These are phyloP conservation scores for Alentia gelatinosa DNA, from an alignment of 2,888 invertebrate species.

Conservation along the genomic window DNA sequence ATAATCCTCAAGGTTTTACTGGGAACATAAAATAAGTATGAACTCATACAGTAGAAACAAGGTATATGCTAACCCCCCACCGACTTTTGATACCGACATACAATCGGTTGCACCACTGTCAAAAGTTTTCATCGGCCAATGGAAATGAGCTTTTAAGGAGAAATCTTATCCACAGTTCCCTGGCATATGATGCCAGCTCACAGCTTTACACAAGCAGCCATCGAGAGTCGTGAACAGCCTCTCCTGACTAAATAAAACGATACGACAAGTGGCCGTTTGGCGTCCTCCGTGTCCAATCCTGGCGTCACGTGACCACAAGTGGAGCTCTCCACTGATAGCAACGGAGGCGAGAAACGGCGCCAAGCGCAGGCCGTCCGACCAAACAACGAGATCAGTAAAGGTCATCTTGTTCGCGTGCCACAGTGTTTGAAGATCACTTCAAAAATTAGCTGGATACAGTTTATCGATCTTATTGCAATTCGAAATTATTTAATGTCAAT, in stretches of 20 bases:
- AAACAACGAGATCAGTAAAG: not conserved
- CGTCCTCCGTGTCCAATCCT: not conserved
- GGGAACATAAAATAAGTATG: too few species aligned
- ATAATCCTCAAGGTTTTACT: too few species aligned
- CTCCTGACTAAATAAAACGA: not conserved
- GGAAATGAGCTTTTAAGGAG: too few species aligned
- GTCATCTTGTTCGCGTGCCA: not conserved
- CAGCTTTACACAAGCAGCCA: too few species aligned
- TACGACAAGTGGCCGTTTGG: not conserved
- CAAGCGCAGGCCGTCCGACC: not conserved
- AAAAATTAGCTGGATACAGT: not conserved
- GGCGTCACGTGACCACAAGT: not conserved
- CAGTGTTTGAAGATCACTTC: not conserved
- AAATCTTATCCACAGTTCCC: too few species aligned
- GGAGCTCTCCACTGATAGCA: constrained; percentile 15
- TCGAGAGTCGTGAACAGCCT: not conserved
- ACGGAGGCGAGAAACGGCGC: not conserved
- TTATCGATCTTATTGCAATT: not conserved
- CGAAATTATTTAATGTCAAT: constrained; percentile 29
- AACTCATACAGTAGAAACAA: too few species aligned
- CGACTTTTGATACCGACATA: too few species aligned
- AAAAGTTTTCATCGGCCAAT: not conserved
- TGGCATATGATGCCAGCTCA: too few species aligned
- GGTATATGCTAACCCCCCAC: too few species aligned
- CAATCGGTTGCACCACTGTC: not conserved